Conservation (phyloP, 1,140 invertebrate species). For the Cyclargus thomasi region DNA sequence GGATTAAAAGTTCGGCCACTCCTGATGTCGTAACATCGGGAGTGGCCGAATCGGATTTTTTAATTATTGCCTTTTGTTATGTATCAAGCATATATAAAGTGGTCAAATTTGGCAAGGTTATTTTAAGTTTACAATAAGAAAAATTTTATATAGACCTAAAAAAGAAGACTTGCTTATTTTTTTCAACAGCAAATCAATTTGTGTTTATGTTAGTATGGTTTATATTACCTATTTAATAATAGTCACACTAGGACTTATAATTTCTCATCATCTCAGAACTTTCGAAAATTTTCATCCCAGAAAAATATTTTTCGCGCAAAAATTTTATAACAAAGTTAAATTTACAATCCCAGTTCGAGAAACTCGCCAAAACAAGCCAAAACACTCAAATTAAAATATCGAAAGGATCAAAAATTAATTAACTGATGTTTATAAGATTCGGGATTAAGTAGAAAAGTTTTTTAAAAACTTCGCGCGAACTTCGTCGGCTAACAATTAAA, state of each 20-base stretch:
- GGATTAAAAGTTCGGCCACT: background rate
- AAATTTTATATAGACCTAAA: too few species aligned
- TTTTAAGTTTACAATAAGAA: too few species aligned
- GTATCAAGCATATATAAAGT: too few species aligned
- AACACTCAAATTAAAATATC: slow-evolving; percentile 1
- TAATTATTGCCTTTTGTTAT: background rate
- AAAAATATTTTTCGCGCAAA: too few species aligned
- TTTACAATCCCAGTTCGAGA: background rate
- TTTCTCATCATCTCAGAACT: too few species aligned
- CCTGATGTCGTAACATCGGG: background rate
- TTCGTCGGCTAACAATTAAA: slow-evolving; percentile 25
- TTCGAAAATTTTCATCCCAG: too few species aligned
- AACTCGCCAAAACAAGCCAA: background rate
- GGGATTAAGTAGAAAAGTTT: slow-evolving; percentile 9
- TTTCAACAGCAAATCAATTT: too few species aligned
- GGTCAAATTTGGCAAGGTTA: too few species aligned
- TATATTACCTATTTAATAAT: too few species aligned
- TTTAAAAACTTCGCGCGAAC: slow-evolving; percentile 9
- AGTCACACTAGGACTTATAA: too few species aligned
- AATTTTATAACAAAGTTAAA: background rate
- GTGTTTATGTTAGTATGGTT: too few species aligned
- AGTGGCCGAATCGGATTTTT: background rate
- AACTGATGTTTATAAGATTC: slow-evolving; percentile 10
- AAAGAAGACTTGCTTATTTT: too few species aligned
- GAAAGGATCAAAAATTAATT: slow-evolving; percentile 13